These are phyloP conservation scores for Teleiodes luculella DNA, from an alignment of 2,888 invertebrate genomes.

Conservation along the genomic window DNA sequence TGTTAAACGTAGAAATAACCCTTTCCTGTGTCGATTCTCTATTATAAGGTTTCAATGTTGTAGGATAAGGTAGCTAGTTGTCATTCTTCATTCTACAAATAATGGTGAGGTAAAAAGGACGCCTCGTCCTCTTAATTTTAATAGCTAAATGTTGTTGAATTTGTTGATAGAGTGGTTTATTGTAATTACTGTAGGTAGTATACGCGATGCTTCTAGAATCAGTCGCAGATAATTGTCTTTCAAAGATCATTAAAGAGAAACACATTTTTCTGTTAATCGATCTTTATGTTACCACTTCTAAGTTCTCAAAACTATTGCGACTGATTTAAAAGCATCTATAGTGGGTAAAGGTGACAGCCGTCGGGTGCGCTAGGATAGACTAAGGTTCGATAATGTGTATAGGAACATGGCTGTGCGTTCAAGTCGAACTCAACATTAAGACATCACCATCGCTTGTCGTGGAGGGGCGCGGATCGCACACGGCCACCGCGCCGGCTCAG, in stretches of 20 bases:
- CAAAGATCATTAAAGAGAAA: too few species aligned
- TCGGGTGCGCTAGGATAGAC: constrained; percentile 57
- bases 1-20: constrained; percentile 6
- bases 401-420: constrained; percentile 73
- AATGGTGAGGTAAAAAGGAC: constrained; percentile 31
- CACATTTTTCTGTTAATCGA: too few species aligned
- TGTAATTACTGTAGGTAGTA: constrained; percentile 63
- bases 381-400: constrained; percentile 64
- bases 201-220: background rate
- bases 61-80: constrained; percentile 65
- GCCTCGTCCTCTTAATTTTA: constrained; percentile 67
- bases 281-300: too few species aligned
- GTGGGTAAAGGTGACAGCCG: constrained; percentile 63
- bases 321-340: constrained; percentile 28
- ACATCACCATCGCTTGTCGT: constrained; percentile 42
- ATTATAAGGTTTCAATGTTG: constrained; percentile 56
- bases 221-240: background rate
- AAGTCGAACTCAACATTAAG: constrained; percentile 63
- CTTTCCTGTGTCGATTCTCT: constrained; percentile 28
- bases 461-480: constrained; percentile 44
- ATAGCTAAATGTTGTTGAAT: constrained; percentile 78
- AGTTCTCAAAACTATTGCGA: background rate
- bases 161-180: constrained; percentile 75
- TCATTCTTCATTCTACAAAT: constrained; percentile 46
- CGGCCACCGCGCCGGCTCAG: constrained; percentile 30